Conservation (phyloP, 2,888 invertebrate genomes). For the Torymus auratus region DNA sequence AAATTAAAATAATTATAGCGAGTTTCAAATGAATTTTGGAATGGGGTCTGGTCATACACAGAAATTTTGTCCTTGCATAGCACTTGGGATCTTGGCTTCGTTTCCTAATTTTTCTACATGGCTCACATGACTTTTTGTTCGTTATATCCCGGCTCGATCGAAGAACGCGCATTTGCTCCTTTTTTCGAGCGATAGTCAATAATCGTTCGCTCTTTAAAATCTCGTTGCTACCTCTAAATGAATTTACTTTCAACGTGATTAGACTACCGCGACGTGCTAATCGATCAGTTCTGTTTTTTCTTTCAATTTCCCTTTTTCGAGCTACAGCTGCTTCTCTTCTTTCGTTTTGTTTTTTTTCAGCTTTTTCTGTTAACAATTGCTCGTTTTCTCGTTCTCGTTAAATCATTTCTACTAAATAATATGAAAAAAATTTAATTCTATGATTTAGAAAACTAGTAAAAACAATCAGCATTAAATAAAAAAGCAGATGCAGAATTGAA, state of each 20-base stretch:
- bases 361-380: constrained; percentile 31
- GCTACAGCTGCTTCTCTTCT: not conserved
- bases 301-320: not conserved
- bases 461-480: too few relatives aligned
- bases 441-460: too few relatives aligned
- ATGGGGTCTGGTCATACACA: constrained; percentile 4
- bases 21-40: too few relatives aligned
- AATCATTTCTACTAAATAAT: too few relatives aligned
- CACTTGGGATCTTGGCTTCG: constrained; percentile 29
- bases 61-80: constrained; percentile 25
- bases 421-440: too few relatives aligned
- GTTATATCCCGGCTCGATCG: constrained; percentile 6
- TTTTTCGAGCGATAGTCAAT: constrained; percentile 17
- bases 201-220: constrained; percentile 24
- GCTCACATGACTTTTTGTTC: not conserved
- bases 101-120: constrained; percentile 20
- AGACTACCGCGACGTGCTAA: constrained; percentile 56
- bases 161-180: constrained; percentile 2
- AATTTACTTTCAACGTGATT: constrained; percentile 65
- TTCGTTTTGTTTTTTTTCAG: constrained; percentile 25
- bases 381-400: not conserved
- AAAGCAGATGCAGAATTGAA: too few relatives aligned
- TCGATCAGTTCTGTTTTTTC: constrained; percentile 59
- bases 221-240: constrained; percentile 38
- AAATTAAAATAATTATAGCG: too few relatives aligned